Base-by-base conservation (phyloP, 2,797 vertebrate species). In the Amblyopsis hoosieri region DNA sequence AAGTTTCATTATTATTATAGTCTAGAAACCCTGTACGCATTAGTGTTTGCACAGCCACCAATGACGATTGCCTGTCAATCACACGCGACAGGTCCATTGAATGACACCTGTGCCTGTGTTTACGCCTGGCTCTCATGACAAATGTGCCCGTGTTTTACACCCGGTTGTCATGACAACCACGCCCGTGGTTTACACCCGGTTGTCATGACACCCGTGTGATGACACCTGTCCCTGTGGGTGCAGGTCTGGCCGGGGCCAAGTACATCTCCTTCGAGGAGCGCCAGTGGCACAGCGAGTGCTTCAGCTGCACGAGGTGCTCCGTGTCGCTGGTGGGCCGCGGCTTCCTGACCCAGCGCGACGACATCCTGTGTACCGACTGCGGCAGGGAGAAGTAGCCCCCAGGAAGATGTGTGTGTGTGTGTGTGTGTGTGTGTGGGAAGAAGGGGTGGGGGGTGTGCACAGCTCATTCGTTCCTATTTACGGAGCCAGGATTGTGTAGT, bases 261-360 rank as follows among this genome's bases (percentile, higher is more conserved):
- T 99, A 97, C 72, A 87, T 98, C 82, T 97, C 96, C 0, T 99
- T 97, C 66, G 97, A 99, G 87, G 95, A 98, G 49, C 94, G 88
- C 1, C 97, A 98, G 81, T 99, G 97, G 97, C 98, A 99, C 49
- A 93, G 92, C 1, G 95, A 98, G 74, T 99, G 98, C 56, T 99
- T 99, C 79, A 92, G 82, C 68, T 99, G 98, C 7, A 56, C 71
- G 0, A 94, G 93, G 73, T 99, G 98, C 76, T 90, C 90, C 0
- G 62, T 92, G 62, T 95, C 96, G 0, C 90, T 99, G 88, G 94
- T 97, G 77, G 95, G 94, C 42, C 92, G 92, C 29, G 94, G 95
- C 62, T 99, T 99, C 85, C 93, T 98, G 71, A 94, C 95, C 49
- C 88, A 79, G 65, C 91, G 94, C 3, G 89, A 93, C 75, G 86